Conservation (phyloP, 2,113 vertebrate species). For the Rhea americana region DNA sequence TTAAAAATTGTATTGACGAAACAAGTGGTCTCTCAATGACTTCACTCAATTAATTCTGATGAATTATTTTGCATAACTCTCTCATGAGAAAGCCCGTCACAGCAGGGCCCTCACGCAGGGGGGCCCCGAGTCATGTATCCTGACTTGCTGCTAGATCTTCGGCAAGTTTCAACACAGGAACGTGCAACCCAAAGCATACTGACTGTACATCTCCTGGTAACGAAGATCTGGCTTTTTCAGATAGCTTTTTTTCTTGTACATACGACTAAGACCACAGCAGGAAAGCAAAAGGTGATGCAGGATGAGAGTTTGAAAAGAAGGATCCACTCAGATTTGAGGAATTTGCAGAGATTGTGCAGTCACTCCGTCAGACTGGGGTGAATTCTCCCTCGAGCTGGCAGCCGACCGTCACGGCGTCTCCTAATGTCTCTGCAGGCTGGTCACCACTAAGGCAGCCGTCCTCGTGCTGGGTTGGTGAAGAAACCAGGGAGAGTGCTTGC, state of each 20-base stretch:
- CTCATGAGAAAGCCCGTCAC: not conserved
- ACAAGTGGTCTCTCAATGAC: not conserved
- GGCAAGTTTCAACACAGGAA: not conserved
- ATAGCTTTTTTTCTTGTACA: not conserved
- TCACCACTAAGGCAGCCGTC: not conserved
- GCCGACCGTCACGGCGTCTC: not conserved
- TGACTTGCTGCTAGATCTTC: not conserved
- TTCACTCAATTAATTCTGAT: not conserved
- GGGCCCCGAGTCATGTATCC: not conserved
- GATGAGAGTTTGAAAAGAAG: not conserved
- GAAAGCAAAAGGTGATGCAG: not conserved
- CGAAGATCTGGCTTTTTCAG: not conserved
- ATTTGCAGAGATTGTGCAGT: not conserved
- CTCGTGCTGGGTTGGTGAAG: not conserved
- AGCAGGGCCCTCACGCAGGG: not conserved
- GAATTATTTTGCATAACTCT: not conserved
- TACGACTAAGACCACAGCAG: not conserved
- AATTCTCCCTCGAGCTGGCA: not conserved
- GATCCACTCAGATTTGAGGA: not conserved
- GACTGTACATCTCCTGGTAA: not conserved
- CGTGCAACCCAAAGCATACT: not conserved
- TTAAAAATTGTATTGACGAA: not conserved
- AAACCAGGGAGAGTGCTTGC: not conserved
- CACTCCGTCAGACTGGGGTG: not conserved
- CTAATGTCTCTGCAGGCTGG: not conserved